Percentiles rank a stretch among this genome's conserved stretches.
Evolutionary conservation across 2,113 vertebrate species (phyloP).

Genomic region (Elachura formosa): DNA sequence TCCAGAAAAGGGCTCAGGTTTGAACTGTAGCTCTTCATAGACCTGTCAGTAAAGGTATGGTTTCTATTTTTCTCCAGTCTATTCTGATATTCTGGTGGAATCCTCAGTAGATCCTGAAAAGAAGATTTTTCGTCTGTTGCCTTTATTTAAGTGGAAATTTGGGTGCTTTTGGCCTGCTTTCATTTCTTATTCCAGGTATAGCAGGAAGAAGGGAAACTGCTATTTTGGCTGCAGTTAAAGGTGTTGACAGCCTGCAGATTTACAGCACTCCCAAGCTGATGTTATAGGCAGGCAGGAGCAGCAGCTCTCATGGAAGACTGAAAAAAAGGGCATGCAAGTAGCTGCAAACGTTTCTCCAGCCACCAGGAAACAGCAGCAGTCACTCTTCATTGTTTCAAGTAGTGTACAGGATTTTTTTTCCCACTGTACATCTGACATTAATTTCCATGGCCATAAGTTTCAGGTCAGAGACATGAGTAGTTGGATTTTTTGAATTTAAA

Average conservation of each 20-base stretch:
- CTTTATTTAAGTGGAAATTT: background rate
- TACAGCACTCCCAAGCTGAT: background rate
- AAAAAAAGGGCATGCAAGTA: background rate
- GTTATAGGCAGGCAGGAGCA: background rate
- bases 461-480: background rate
- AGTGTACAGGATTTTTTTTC: background rate
- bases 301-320: background rate
- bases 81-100: background rate
- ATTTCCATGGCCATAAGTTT: background rate
- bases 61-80: background rate
- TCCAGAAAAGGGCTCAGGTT: background rate
- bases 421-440: background rate
- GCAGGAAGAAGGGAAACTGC: background rate
- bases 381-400: background rate
- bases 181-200: background rate
- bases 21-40: background rate
- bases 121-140: background rate
- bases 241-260: background rate
- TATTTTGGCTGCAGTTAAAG: background rate
- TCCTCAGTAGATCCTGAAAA: background rate
- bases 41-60: background rate
- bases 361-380: background rate
- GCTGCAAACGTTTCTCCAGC: background rate
- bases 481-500: background rate
- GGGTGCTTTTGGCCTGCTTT: background rate